Base-by-base conservation (phyloP, 1,140 invertebrate species). In the Rhyzopertha dominica region DNA sequence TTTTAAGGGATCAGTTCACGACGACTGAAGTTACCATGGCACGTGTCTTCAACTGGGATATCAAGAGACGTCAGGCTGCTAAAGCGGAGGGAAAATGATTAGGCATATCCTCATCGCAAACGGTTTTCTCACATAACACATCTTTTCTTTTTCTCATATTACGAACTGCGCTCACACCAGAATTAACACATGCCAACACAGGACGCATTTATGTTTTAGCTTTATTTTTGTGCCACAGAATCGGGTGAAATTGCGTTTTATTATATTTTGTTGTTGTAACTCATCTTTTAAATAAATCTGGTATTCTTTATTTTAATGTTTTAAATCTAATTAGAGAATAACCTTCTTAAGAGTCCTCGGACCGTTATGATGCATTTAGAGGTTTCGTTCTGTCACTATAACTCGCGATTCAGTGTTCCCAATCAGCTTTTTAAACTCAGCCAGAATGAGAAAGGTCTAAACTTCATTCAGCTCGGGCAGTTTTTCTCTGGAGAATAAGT, bases 1-100 rank as follows among this genome's bases (percentile, higher is more conserved):
- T 56, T 77, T 76, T 62, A 50, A 86, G 90, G 61, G 95, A 98
- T 78, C 95, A 98, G 71, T 88, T 93, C 63, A 98, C 95, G 5
- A 98, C 94, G 7, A 93, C 91, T 32, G 95, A 99, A 83, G 95
- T 99, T 3, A 98, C 95, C 64, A 95, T 97, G 88, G 93, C 94
- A 24, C 73, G 93, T 62, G 88, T 96, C 16, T 95, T 89, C 61
- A 97, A 97, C 67, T 96, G 92, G 91, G 86, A 95, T 73, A 89
- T 96, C 0, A 95, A 93, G 64, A 81, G 82, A 60, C 77, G 88
- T 50, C 81, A 89, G 67, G 79, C 84, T 24, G 69, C 68, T 32
- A 62, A 65, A 54, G 49, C 55, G 29, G 47, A 48, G 14, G 43
- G 51, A 4, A 26, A 49, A 36, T 44, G 25, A 39, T 28, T n/a